phyloP scores from a whole-genome alignment of 2,797 vertebrate species.

The Neosilurus mollespiculum region DNA sequence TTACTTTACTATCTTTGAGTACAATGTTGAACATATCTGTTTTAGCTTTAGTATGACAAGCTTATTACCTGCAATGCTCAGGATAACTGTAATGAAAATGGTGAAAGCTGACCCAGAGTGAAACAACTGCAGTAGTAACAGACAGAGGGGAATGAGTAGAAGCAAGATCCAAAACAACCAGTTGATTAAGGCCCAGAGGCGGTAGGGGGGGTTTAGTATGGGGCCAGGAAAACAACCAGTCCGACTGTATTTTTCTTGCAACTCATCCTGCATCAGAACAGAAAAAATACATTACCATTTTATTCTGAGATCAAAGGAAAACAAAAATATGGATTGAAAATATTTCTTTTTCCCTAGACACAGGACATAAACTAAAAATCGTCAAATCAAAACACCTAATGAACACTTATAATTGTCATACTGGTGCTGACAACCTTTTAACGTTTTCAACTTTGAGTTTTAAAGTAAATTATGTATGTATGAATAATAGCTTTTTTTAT shows the following conservation, averaged over 20 bases:
- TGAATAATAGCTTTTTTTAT: too few relatives aligned
- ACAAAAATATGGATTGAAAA: background rate
- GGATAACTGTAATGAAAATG: conserved; percentile 72
- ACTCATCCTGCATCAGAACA: conserved; percentile 76
- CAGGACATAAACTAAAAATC: background rate
- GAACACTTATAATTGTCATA: background rate
- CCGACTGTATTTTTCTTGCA: conserved; percentile 85
- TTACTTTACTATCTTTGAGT: background rate
- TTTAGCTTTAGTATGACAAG: conserved; percentile 9
- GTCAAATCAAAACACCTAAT: background rate
- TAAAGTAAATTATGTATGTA: too few relatives aligned
- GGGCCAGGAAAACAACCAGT: conserved; percentile 82
- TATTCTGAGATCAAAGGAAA: too few relatives aligned
- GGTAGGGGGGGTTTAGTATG: conserved; percentile 65
- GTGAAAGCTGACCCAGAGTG: conserved; percentile 82
- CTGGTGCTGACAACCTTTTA: too few relatives aligned
- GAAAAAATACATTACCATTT: background rate
- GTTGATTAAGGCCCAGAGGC: conserved; percentile 86
- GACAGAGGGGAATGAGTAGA: conserved; percentile 84
- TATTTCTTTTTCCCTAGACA: background rate
- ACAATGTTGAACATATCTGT: background rate
- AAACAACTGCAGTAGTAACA: conserved; percentile 77
- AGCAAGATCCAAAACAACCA: conserved; percentile 88
- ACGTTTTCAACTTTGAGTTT: too few relatives aligned
- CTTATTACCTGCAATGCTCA: conserved; percentile 81